phyloP scores from a whole-genome alignment of 2,113 vertebrate species.

The Todiramphus chloris region DNA sequence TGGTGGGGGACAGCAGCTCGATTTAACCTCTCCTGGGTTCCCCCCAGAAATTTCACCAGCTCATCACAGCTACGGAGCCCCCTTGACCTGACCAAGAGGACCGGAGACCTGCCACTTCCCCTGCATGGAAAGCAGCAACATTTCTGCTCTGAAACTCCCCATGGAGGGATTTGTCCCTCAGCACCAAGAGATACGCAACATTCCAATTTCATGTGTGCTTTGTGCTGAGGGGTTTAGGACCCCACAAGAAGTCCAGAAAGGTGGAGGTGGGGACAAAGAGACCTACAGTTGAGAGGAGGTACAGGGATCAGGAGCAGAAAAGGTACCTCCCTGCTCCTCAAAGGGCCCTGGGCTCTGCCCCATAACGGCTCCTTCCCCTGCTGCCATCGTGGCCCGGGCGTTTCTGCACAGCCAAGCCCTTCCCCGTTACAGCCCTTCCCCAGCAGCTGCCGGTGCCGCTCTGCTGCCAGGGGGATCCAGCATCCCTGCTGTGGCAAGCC shows the following conservation, averaged over 20 bases:
- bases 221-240: fast-evolving
- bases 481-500: not conserved
- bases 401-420: not conserved
- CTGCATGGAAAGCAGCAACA: not conserved
- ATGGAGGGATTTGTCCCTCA: not conserved
- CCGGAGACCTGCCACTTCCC: not conserved
- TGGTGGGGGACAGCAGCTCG: not conserved
- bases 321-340: too few species aligned
- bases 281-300: not conserved
- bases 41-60: not conserved
- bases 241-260: not conserved
- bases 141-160: not conserved
- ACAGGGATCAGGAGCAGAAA: fast-evolving
- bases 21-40: not conserved
- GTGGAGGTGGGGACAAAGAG: not conserved
- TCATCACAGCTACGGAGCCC: not conserved
- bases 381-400: fast-evolving
- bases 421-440: not conserved
- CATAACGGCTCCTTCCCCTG: not conserved
- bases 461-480: not conserved
- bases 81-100: not conserved
- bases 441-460: fast-evolving
- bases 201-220: not conserved
- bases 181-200: not conserved
- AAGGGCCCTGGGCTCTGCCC: not conserved